A percentile compares a stretch with the other conserved stretches of the same genome.
Evolutionary conservation across 2,113 vertebrate genomes (phyloP).

Genomic region (Arothron firmamentum): DNA sequence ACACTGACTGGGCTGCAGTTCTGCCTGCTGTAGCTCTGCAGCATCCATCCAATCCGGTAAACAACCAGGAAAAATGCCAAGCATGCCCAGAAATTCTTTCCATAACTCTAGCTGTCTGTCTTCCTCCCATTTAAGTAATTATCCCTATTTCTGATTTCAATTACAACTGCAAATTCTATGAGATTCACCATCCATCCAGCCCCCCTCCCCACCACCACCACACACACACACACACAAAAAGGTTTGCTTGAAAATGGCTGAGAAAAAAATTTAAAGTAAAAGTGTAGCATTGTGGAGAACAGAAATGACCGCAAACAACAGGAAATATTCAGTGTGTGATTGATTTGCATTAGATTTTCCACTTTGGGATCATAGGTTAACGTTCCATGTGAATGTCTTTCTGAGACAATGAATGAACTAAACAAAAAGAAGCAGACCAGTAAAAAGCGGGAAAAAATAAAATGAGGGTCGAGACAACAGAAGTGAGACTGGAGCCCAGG

Average conservation of each 20-base stretch:
- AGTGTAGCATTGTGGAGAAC: no score
- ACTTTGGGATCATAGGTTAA: no score
- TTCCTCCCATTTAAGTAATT: neutral
- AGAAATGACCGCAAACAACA: no score
- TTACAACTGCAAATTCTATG: no score
- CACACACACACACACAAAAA: no score
- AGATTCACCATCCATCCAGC: no score
- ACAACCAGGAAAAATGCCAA: conserved; percentile 8
- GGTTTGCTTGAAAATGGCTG: no score
- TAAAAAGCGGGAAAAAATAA: conserved; percentile 24
- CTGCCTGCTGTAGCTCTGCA: conserved; percentile 28
- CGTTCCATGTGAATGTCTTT: no score
- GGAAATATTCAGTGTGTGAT: no score
- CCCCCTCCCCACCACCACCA: no score
- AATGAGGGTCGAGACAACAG: conserved; percentile 13
- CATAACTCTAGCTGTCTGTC: neutral
- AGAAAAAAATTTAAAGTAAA: no score
- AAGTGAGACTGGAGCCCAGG: conserved; percentile 16
- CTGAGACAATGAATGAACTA: neutral
- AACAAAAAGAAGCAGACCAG: conserved; percentile 32
- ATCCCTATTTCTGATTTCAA: neutral
- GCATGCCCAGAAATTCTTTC: conserved; percentile 4
- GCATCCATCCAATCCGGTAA: conserved; percentile 19
- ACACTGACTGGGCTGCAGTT: conserved; percentile 32
- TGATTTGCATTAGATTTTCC: conserved; percentile 8